These are phyloP conservation scores for Drosophila virilis DNA, from an alignment of 1,140 invertebrate species.

Conservation along the genomic window DNA sequence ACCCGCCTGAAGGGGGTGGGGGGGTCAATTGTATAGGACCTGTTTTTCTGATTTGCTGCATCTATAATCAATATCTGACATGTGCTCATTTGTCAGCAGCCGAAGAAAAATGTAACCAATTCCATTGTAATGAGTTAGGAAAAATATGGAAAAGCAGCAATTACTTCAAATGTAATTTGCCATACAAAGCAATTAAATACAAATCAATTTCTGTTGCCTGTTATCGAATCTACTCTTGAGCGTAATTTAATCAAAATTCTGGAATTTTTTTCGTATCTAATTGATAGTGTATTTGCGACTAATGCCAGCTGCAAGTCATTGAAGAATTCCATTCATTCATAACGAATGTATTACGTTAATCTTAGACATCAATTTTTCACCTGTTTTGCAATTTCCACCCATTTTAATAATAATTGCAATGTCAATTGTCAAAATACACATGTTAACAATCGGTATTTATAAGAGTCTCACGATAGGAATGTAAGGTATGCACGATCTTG, in stretches of 20 bases:
- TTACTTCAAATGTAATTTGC: neutral
- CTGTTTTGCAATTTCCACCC: no score
- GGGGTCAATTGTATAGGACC: neutral
- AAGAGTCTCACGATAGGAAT: no score
- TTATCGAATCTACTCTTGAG: neutral
- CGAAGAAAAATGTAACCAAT: neutral
- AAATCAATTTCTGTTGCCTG: neutral
- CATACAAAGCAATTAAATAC: conserved; percentile 6
- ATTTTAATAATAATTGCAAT: no score
- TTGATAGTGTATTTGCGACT: neutral
- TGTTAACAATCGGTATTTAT: no score
- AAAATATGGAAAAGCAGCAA: neutral
- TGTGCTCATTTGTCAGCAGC: neutral
- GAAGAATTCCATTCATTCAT: no score
- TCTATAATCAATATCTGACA: conserved; percentile 17
- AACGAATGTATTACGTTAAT: no score
- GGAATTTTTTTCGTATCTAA: neutral
- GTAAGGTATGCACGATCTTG: no score
- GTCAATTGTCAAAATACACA: no score
- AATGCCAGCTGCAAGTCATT: no score
- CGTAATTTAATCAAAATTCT: conserved; percentile 1
- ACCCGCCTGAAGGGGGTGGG: neutral
- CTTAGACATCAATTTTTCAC: no score
- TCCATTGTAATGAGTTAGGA: neutral
- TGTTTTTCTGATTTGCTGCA: conserved; percentile 11